Percentiles rank a stretch among this genome's conserved stretches.
phyloP scores from a whole-genome alignment of 1,140 invertebrate species.

The Theocolax elegans region DNA sequence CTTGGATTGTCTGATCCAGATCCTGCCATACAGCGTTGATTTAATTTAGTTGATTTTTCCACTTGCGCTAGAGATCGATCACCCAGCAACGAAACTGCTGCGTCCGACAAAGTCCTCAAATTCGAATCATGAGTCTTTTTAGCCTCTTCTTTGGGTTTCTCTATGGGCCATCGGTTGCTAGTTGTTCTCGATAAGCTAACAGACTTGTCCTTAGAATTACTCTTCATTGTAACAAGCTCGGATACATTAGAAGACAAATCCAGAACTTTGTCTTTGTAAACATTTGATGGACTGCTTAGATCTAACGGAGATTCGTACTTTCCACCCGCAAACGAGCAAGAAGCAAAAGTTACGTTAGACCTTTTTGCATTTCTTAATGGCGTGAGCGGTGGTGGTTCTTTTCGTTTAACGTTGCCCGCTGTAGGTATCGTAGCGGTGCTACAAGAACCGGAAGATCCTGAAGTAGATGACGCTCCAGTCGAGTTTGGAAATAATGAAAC shows the following conservation, averaged over 20 bases:
- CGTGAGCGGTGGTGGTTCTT: slow-evolving; percentile 60
- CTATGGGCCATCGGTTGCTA: slow-evolving; percentile 2
- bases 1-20: neutral
- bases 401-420: slow-evolving; percentile 47
- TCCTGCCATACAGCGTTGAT: neutral
- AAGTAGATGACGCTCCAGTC: neutral
- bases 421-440: slow-evolving; percentile 13
- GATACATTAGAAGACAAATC: slow-evolving; percentile 44
- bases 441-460: neutral
- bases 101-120: slow-evolving; percentile 57
- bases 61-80: slow-evolving; percentile 31
- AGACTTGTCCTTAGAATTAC: neutral
- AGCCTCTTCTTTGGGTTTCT: slow-evolving; percentile 49
- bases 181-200: slow-evolving; percentile 21
- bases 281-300: slow-evolving; percentile 46
- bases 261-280: slow-evolving; percentile 42
- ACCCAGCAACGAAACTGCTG: slow-evolving; percentile 56
- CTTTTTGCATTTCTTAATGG: slow-evolving; percentile 55
- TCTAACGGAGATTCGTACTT: slow-evolving; percentile 50
- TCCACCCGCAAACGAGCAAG: slow-evolving; percentile 12
- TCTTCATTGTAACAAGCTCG: neutral
- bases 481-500: no score
- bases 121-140: slow-evolving; percentile 53
- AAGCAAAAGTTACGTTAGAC: slow-evolving; percentile 37
- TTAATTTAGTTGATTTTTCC: slow-evolving; percentile 37